Percentiles rank a stretch among this genome's conserved stretches.
Conservation (phyloP, 2,797 vertebrate genomes). For the Sebastes dallii region DNA sequence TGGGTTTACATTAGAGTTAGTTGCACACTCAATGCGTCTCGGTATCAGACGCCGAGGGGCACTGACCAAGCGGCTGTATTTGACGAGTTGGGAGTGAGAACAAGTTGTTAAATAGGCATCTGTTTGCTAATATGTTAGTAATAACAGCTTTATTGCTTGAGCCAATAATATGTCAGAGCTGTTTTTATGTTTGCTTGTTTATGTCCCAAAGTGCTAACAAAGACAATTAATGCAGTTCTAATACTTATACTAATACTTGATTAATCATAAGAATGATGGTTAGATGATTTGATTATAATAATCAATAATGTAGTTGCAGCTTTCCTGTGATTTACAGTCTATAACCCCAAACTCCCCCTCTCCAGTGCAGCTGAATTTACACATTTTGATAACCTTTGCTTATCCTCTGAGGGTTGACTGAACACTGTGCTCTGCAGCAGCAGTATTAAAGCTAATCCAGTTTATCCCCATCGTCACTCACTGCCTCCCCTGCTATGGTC, state of each 20-base stretch:
- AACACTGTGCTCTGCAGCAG: slow-evolving; percentile 16
- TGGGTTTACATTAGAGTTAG: too few species aligned
- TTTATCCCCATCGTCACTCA: slow-evolving; percentile 24
- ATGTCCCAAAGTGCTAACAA: neutral
- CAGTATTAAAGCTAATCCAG: slow-evolving; percentile 48
- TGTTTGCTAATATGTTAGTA: neutral
- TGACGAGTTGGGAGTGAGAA: neutral
- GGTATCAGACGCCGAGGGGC: too few species aligned
- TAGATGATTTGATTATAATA: neutral
- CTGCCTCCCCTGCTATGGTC: slow-evolving; percentile 34
- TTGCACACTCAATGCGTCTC: too few species aligned
- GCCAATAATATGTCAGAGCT: too few species aligned
- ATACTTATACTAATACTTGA: neutral
- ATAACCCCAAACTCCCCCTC: neutral
- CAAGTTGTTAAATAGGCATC: neutral
- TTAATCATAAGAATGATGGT: neutral
- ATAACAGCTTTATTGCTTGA: neutral
- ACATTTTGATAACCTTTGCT: slow-evolving; percentile 11
- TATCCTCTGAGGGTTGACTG: slow-evolving; percentile 11
- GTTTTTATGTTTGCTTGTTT: too few species aligned
- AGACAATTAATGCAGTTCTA: neutral
- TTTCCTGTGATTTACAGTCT: neutral
- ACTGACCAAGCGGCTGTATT: too few species aligned
- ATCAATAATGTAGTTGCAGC: neutral
- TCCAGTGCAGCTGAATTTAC: neutral